Evolutionary conservation across 2,113 vertebrate species (phyloP).

Genomic region (Xenopus laevis): DNA sequence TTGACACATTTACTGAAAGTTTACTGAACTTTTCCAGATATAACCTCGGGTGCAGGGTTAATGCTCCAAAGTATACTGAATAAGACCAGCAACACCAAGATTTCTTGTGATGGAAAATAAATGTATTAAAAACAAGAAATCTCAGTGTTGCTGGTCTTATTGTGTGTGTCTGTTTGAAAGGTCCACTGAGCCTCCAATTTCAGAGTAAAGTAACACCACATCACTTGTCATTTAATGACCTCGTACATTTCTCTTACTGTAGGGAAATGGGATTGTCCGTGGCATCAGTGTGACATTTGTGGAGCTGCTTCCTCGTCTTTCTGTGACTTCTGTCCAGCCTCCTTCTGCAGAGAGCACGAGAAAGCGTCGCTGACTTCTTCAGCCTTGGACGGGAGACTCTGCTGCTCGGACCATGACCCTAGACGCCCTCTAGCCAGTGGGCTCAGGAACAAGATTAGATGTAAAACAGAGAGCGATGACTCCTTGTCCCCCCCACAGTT

Average conservation of each 20-base stretch:
- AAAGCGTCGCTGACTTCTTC: slow-evolving; percentile 76
- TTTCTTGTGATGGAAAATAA: too few relatives aligned
- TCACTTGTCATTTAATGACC: too few relatives aligned
- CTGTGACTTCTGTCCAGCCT: slow-evolving; percentile 92
- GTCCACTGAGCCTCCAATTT: too few relatives aligned
- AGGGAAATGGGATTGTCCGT: slow-evolving; percentile 98
- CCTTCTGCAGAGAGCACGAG: slow-evolving; percentile 86
- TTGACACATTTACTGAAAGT: too few relatives aligned
- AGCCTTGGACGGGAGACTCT: slow-evolving; percentile 76
- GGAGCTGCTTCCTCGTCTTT: slow-evolving; percentile 67
- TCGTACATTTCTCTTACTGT: not conserved
- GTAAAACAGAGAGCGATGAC: slow-evolving; percentile 78
- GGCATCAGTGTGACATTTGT: slow-evolving; percentile 89
- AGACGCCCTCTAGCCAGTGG: slow-evolving; percentile 68
- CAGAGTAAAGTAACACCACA: too few relatives aligned
- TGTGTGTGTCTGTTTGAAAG: too few relatives aligned
- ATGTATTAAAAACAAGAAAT: too few relatives aligned
- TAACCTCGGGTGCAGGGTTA: too few relatives aligned
- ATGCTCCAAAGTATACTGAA: too few relatives aligned
- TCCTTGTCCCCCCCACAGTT: slow-evolving; percentile 17
- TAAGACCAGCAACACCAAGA: too few relatives aligned
- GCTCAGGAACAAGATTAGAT: slow-evolving; percentile 70
- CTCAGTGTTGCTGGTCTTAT: too few relatives aligned
- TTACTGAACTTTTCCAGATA: too few relatives aligned
- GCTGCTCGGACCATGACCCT: slow-evolving; percentile 88